Percentiles rank a stretch among this genome's conserved stretches.
Evolutionary conservation across 64 coral and sea anemone species (phyloP).

Genomic region (Actinia tenebrosa): DNA sequence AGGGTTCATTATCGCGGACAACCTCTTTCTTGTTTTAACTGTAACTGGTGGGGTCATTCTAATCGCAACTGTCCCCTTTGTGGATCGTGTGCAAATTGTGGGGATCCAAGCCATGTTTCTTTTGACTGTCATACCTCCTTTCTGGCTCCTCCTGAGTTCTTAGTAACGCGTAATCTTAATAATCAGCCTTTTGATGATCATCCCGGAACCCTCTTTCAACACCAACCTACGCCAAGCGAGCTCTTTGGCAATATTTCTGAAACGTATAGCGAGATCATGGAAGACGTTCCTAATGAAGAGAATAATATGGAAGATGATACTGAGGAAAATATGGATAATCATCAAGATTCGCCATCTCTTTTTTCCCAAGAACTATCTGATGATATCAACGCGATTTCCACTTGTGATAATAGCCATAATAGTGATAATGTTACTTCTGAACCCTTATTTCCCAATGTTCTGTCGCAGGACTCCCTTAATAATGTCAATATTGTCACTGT

Average conservation of each 20-base stretch:
- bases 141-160: background rate
- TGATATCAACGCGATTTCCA: no score
- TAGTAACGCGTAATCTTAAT: background rate
- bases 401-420: no score
- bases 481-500: background rate
- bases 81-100: background rate
- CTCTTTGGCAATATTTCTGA: no score
- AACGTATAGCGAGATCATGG: no score
- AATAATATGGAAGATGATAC: no score
- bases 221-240: background rate
- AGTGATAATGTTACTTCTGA: background rate
- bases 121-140: background rate
- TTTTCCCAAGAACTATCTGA: no score
- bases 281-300: no score
- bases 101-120: background rate
- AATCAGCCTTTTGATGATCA: background rate
- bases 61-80: background rate
- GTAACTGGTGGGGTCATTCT: slow-evolving; percentile 1
- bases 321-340: no score
- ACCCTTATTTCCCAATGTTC: background rate
- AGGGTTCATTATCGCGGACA: background rate
- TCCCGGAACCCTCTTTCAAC: background rate
- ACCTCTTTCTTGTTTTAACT: background rate
- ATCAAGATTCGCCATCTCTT: no score
- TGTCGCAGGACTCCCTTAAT: background rate